Evolutionary conservation across 2,888 invertebrate genomes (phyloP).

Genomic region (Gastracanthus pulcherrimus): DNA sequence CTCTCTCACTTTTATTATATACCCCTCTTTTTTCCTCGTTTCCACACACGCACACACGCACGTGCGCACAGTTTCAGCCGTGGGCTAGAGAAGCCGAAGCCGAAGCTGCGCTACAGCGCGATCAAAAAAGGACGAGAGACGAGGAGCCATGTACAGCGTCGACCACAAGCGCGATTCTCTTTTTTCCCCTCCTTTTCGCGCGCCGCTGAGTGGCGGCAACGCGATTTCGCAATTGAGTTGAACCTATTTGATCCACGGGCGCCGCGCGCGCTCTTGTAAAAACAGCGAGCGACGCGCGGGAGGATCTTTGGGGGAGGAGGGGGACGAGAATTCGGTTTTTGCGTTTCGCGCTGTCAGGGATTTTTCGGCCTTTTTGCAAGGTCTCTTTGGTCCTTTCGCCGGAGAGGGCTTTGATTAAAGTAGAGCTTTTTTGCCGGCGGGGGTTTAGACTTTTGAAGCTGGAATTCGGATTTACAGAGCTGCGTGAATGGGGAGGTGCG

Average conservation of each 20-base stretch:
- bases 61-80: too few species aligned
- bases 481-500: too few species aligned
- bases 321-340: not conserved
- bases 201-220: not conserved
- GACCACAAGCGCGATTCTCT: slow-evolving; percentile 52
- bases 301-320: not conserved
- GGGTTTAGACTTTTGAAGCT: too few species aligned
- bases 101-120: too few species aligned
- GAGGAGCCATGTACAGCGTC: slow-evolving; percentile 39
- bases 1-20: slow-evolving; percentile 23
- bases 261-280: not conserved
- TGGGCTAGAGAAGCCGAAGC: too few species aligned
- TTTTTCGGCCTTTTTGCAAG: not conserved
- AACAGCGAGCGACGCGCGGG: slow-evolving; percentile 30
- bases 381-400: too few species aligned
- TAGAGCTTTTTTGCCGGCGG: not conserved
- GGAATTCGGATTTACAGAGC: not conserved
- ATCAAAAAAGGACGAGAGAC: slow-evolving; percentile 4
- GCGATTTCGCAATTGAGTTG: slow-evolving; percentile 40
- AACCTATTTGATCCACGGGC: slow-evolving; percentile 28
- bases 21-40: not conserved
- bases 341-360: not conserved
- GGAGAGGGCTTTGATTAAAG: not conserved
- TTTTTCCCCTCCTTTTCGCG: slow-evolving; percentile 8
- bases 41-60: not conserved